phyloP scores from a whole-genome alignment of 2,113 vertebrate species.

The Harpagus bidentatus region DNA sequence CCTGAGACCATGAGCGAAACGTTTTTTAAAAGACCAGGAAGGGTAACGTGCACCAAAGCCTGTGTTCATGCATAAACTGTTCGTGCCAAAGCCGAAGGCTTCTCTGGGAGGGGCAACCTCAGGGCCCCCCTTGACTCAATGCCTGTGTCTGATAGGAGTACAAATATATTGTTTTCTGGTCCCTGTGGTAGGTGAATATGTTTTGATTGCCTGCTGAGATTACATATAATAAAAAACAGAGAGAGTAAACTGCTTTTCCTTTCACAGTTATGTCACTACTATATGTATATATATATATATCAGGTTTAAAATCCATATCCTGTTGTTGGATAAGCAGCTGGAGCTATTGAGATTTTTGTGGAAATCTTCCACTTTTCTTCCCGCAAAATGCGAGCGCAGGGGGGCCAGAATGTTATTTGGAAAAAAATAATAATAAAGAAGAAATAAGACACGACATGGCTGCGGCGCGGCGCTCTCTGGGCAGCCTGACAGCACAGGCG shows the following conservation, averaged over 20 bases:
- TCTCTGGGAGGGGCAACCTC: neutral
- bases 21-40: neutral
- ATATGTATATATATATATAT: neutral
- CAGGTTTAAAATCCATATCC: neutral
- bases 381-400: accelerated
- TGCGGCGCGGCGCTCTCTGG: accelerated
- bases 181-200: neutral
- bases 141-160: neutral
- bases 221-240: conserved; percentile 13
- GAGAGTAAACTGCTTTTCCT: neutral
- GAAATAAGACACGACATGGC: neutral
- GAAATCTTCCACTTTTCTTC: neutral
- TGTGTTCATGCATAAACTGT: neutral
- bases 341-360: neutral
- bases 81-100: neutral
- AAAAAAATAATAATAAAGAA: neutral
- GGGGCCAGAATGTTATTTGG: neutral
- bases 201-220: conserved; percentile 23
- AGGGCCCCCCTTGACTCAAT: neutral
- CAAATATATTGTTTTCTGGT: neutral
- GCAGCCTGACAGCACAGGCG: accelerated
- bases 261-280: conserved; percentile 1
- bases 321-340: neutral
- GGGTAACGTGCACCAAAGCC: neutral
- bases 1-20: neutral